Base-by-base conservation (phyloP, 1,140 invertebrate species). In the Patella vulgata region DNA sequence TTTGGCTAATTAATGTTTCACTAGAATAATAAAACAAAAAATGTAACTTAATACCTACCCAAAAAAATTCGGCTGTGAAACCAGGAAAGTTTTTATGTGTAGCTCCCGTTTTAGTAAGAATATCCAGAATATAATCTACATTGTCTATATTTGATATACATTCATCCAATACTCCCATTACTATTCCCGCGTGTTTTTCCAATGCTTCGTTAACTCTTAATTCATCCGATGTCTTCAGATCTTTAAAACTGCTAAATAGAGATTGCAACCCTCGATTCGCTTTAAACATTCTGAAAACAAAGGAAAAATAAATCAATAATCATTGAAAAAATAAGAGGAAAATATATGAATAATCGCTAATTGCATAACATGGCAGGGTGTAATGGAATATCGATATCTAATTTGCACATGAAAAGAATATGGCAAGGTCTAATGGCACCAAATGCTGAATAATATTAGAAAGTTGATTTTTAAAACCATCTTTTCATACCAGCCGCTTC, bases 91-190 rank as follows among this genome's bases (percentile, higher is more conserved):
- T 66, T 33, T 48, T 47, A 50, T 81, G 77, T 50, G 59, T 62
- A 54, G 51, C 42, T 19, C 76, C 79, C 14, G 67, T 63, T 46
- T 63, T 60, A 59, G 63, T 52, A 23, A 81, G 61, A n/a, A 75
- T 36, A 12, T 74, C 68, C 25, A 76, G 52, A 2, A 75, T 63
- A 59, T 70, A 69, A 46, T 81, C 77, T 6, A 79, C 76, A 66
- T 78, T 76, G 21, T 81, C 77, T 46, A 81, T 75, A 50, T 78
- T 75, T 21, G 57, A 60, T 33, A 81, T 74, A 17, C 68, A 59
- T 48, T 81, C 76, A 62, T 81, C 79, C 9, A 81, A 54, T 14
- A 70, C 59, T 23, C 68, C 67, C 74, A 81, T 78, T 54, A 81
- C 76, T 57, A 60, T 65, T n/a, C 62, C 70, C 3, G 74, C 77